Conservation (phyloP, 2,888 invertebrate species). For the Formica aserva region DNA sequence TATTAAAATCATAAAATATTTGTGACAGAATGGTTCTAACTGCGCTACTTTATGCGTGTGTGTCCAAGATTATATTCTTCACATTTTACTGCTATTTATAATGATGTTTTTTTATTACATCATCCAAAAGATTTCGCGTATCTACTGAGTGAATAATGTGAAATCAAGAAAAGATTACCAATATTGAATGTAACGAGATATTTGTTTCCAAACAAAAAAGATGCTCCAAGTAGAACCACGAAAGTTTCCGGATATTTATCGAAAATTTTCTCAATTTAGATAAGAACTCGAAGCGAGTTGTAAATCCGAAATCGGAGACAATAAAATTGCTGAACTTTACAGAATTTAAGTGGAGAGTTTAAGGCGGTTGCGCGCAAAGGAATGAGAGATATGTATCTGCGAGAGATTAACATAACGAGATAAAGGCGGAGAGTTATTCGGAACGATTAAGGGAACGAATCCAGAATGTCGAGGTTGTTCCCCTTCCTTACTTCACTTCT, state of each 20-base stretch:
- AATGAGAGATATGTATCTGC: slow-evolving; percentile 37
- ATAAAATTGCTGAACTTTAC: slow-evolving; percentile 37
- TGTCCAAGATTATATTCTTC: not conserved
- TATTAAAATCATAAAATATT: slow-evolving; percentile 16
- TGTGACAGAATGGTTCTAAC: not conserved
- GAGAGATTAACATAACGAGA: slow-evolving; percentile 50
- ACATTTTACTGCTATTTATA: not conserved
- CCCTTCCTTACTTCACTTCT: not conserved
- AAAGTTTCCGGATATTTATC: slow-evolving; percentile 20
- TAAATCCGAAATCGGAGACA: slow-evolving; percentile 37
- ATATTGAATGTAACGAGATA: slow-evolving; percentile 15
- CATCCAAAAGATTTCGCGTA: not conserved
- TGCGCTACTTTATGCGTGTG: not conserved
- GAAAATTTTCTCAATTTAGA: slow-evolving; percentile 42
- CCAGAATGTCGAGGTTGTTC: slow-evolving; percentile 42
- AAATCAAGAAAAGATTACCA: not conserved
- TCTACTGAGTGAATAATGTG: not conserved
- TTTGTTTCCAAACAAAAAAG: slow-evolving; percentile 2
- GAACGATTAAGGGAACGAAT: slow-evolving; percentile 46
- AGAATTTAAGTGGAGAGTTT: slow-evolving; percentile 22
- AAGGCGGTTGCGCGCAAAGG: not conserved
- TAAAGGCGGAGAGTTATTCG: slow-evolving; percentile 36
- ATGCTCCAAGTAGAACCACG: not conserved
- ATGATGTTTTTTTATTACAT: not conserved
- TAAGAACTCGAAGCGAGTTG: slow-evolving; percentile 14